A percentile compares a stretch with the other conserved stretches of the same genome.
Evolutionary conservation across 2,113 vertebrate genomes (phyloP).

Genomic region (Corvus cornix): DNA sequence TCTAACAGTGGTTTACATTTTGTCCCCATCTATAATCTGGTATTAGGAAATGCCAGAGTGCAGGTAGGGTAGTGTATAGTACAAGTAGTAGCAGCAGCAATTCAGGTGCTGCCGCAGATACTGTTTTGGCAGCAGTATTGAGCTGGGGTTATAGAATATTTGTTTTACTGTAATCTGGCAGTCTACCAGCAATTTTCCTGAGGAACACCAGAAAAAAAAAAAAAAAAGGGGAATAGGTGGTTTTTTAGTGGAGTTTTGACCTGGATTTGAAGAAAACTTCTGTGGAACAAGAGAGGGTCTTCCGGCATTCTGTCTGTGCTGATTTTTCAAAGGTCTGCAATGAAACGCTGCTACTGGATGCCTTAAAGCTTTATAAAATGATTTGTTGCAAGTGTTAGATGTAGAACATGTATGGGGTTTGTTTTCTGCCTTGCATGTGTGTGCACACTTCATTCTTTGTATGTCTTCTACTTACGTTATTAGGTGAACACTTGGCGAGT

Average conservation of each 20-base stretch:
- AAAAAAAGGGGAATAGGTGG: neutral
- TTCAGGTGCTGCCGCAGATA: neutral
- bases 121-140: neutral
- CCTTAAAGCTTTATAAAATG: neutral
- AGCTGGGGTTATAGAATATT: neutral
- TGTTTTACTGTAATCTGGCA: slow-evolving; percentile 1
- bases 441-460: slow-evolving; percentile 23
- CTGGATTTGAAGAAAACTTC: slow-evolving; percentile 9
- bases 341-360: slow-evolving; percentile 12
- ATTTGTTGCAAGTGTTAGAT: slow-evolving; percentile 1
- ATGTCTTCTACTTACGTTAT: slow-evolving; percentile 24
- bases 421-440: slow-evolving; percentile 43
- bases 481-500: slow-evolving; percentile 49
- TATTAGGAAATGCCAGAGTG: neutral
- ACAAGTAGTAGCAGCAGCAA: neutral
- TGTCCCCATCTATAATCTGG: neutral
- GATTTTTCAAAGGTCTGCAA: slow-evolving; percentile 19
- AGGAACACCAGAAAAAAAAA: neutral
- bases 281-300: neutral
- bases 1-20: neutral
- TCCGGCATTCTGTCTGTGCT: neutral
- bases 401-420: neutral
- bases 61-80: neutral
- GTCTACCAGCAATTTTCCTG: neutral
- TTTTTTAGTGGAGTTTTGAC: neutral